A percentile compares a stretch with the other conserved stretches of the same genome.
Conservation (phyloP, 1,140 invertebrate genomes). For the Mactra quadrangularis region DNA sequence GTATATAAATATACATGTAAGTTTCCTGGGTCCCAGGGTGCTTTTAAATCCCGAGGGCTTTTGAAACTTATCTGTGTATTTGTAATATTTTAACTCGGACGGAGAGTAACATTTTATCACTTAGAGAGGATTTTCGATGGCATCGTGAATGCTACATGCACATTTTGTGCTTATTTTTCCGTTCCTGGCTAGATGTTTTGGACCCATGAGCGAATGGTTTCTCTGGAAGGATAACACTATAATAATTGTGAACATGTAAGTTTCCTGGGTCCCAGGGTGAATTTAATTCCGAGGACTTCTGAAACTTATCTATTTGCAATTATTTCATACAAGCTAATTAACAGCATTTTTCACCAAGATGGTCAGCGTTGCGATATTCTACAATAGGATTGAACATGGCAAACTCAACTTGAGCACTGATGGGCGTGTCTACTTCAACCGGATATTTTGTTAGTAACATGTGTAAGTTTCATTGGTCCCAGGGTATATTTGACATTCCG, state of each 20-base stretch:
- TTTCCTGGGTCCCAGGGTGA: conserved; percentile 23
- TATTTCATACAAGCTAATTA: not conserved
- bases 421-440: too few species aligned
- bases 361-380: too few species aligned
- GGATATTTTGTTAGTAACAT: not conserved
- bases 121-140: too few species aligned
- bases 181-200: too few species aligned
- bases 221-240: not conserved
- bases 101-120: too few species aligned
- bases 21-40: conserved; percentile 40
- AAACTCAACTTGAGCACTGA: too few species aligned
- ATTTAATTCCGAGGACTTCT: conserved; percentile 8
- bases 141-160: too few species aligned
- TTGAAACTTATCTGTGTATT: conserved; percentile 17
- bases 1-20: not conserved
- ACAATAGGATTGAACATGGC: too few species aligned
- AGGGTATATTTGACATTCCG: not conserved
- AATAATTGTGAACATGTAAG: conserved; percentile 4
- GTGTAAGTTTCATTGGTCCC: conserved; percentile 33
- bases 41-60: conserved; percentile 18
- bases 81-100: not conserved
- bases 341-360: too few species aligned
- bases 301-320: not conserved
- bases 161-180: too few species aligned
- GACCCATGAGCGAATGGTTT: too few species aligned